Evolutionary conservation across 2,888 invertebrate species (phyloP).

Genomic region (Netelia inedita): DNA sequence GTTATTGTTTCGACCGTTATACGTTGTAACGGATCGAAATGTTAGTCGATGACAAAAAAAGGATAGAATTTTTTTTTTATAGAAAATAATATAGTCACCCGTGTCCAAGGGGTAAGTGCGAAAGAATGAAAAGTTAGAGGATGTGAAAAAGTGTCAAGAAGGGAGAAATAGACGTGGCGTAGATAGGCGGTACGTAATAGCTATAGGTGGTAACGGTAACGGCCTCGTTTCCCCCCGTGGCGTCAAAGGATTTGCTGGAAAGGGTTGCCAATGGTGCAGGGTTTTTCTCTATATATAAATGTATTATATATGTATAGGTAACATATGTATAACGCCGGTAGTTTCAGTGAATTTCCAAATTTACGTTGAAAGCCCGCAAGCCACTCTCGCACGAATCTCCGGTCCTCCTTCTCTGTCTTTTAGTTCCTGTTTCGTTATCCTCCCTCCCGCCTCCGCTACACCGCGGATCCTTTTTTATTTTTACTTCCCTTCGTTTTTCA

Average conservation of each 20-base stretch:
- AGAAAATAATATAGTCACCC: not conserved
- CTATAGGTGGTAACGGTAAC: slow-evolving; percentile 62
- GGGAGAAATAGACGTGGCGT: slow-evolving; percentile 28
- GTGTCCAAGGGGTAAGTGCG: not conserved
- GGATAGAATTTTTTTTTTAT: not conserved
- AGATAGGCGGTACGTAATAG: slow-evolving; percentile 61
- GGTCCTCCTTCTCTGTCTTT: slow-evolving; percentile 44
- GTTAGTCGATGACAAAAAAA: not conserved
- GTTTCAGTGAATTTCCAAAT: slow-evolving; percentile 67
- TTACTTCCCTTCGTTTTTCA: not conserved
- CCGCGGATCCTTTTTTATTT: not conserved
- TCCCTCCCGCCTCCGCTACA: not conserved
- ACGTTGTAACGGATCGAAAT: not conserved
- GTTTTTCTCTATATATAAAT: not conserved
- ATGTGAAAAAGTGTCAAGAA: slow-evolving; percentile 45
- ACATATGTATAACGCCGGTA: slow-evolving; percentile 4
- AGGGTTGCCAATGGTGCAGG: slow-evolving; percentile 46
- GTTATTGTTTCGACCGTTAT: not conserved
- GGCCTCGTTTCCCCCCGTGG: slow-evolving; percentile 56
- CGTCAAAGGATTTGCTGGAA: slow-evolving; percentile 68
- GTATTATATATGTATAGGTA: too few species aligned
- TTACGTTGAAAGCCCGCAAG: slow-evolving; percentile 64
- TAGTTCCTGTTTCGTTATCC: slow-evolving; percentile 47
- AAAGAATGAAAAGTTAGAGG: slow-evolving; percentile 9
- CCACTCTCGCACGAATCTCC: slow-evolving; percentile 60